phyloP scores from a whole-genome alignment of 2,113 vertebrate genomes.

The Ptilonorhynchus violaceus region DNA sequence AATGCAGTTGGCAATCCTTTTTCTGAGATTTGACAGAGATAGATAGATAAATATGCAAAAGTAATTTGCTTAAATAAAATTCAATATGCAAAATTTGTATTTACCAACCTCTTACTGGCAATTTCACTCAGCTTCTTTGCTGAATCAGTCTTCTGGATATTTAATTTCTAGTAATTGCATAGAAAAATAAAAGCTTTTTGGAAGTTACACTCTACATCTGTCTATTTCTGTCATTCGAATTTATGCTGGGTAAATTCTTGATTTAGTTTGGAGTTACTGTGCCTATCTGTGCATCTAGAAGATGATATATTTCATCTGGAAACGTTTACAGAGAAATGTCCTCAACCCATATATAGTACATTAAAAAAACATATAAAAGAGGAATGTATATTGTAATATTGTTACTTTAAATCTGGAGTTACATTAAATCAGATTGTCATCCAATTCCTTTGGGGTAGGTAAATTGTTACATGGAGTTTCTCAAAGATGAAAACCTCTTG shows the following conservation, averaged over 20 bases:
- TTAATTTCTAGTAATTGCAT: slow-evolving; percentile 35
- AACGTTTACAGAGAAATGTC: slow-evolving; percentile 51
- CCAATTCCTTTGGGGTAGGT: slow-evolving; percentile 45
- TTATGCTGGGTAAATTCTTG: background rate
- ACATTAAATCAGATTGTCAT: slow-evolving; percentile 54
- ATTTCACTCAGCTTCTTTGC: background rate
- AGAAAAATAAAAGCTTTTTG: slow-evolving; percentile 34
- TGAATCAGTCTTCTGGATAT: slow-evolving; percentile 19
- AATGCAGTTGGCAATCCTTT: background rate
- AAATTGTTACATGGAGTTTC: slow-evolving; percentile 57
- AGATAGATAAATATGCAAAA: background rate
- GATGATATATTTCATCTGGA: slow-evolving; percentile 65
- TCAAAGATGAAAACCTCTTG: slow-evolving; percentile 68
- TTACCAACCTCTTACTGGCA: background rate
- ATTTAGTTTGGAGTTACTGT: slow-evolving; percentile 50
- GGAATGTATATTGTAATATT: slow-evolving; percentile 25
- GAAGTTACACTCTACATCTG: background rate
- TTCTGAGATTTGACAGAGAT: background rate
- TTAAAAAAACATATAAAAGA: slow-evolving; percentile 55
- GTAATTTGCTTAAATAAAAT: slow-evolving; percentile 14
- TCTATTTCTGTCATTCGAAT: slow-evolving; percentile 41
- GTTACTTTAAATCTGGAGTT: slow-evolving; percentile 50
- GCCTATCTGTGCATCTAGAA: slow-evolving; percentile 54
- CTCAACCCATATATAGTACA: slow-evolving; percentile 12
- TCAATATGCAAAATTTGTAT: slow-evolving; percentile 6